A percentile compares a stretch with the other conserved stretches of the same genome.
Conservation (phyloP, 1,140 invertebrate genomes). For the Goniozus legneri region DNA sequence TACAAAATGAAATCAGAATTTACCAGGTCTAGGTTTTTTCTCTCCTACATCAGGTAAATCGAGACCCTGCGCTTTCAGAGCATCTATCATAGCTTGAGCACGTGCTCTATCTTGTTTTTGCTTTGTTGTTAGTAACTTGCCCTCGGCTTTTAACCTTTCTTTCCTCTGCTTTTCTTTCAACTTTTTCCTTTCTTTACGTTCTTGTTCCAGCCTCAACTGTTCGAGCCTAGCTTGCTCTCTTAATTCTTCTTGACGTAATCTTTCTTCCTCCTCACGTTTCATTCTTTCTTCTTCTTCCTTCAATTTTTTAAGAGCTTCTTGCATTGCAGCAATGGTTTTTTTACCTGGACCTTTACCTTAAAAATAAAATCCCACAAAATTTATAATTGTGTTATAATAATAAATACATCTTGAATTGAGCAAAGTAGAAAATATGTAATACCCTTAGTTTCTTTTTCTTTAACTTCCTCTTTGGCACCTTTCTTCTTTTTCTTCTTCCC, state of each 20-base stretch:
- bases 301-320: slow-evolving; percentile 77
- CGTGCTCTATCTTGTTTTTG: slow-evolving; percentile 86
- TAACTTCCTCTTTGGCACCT: slow-evolving; percentile 47
- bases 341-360: slow-evolving; percentile 67
- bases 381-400: slow-evolving; percentile 16
- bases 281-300: slow-evolving; percentile 85
- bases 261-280: slow-evolving; percentile 78
- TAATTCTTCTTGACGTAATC: slow-evolving; percentile 69
- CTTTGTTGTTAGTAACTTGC: slow-evolving; percentile 88
- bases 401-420: too few species aligned
- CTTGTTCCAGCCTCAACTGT: slow-evolving; percentile 76
- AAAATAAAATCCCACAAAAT: slow-evolving; percentile 13
- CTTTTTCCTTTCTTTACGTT: slow-evolving; percentile 87
- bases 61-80: slow-evolving; percentile 79
- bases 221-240: slow-evolving; percentile 70
- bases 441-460: slow-evolving; percentile 46
- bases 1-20: neutral
- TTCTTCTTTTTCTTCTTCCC: slow-evolving; percentile 58
- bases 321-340: slow-evolving; percentile 82
- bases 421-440: neutral
- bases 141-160: slow-evolving; percentile 90
- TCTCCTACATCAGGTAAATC: slow-evolving; percentile 66
- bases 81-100: slow-evolving; percentile 83
- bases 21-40: slow-evolving; percentile 65
- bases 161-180: slow-evolving; percentile 93